Base-by-base conservation (phyloP, 2,113 vertebrate genomes). In the Vombatus ursinus region DNA sequence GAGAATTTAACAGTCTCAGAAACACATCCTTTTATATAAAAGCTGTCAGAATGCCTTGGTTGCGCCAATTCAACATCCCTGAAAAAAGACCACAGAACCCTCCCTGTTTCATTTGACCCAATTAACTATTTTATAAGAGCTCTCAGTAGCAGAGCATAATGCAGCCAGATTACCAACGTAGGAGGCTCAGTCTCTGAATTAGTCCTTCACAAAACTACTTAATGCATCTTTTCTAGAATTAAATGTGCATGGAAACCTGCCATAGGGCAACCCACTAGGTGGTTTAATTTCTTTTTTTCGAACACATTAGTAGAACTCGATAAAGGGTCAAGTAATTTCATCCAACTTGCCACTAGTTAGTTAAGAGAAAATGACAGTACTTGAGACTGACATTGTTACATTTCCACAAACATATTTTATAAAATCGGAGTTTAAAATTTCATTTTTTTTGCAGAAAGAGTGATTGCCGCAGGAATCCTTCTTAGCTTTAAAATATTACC, bases 281-380 rank as follows among this genome's bases (percentile, higher is more conserved):
- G 97, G 98, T 99, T 99, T 99, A 99, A 99, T 99, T 99, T 99
- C 98, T 99, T 99, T 98, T 84, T 99, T 99, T 99, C 98, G 99
- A 99, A 99, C 98, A 98, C 99, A 99, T 99, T 99, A 99, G 98
- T 98, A 99, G 98, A 99, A 99, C 99, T 99, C 98, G 98, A 99
- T 99, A 99, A 99, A 99, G 99, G 99, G 98, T 99, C 98, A 98
- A 99, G 99, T 99, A 99, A 99, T 99, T 99, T 99, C 99, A 99
- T 99, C 99, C 98, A 99, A 98, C 98, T 98, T 98, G 99, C 99
- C 98, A 98, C 98, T 98, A 98, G 98, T 99, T 99, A 99, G 99
- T 99, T 99, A 99, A 98, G 98, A 97, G 98, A 98, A 98, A 98
- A 98, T 97, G 98, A 99, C 98, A 98, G 97, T 98, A 98, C 99